Evolutionary conservation across 2,888 invertebrate species (phyloP), one percentile per base, ranked within the genome.

Genomic region (Aphidius colemani): DNA sequence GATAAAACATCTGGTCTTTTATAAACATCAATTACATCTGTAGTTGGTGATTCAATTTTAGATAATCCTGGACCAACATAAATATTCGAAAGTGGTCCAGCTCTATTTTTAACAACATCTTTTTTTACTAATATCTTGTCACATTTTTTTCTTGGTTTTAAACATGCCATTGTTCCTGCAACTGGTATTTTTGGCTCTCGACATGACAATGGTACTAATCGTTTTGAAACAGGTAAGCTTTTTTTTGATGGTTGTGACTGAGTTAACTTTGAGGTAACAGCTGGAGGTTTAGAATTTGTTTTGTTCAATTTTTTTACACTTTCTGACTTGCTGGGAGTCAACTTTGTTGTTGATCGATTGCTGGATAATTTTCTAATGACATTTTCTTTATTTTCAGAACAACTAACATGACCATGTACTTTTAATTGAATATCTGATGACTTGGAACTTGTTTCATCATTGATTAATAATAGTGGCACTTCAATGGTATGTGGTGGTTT

Each of bases 61-160:
- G 53, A 44, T 40, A 41, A 39, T 55, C 72, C 74, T 43, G 75
- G 69, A n/a, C 67, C 71, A 30, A 78, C 61, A 18, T 57, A 70
- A 49, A 70, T 61, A 53, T 67, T 68, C 6, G 70, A 55, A 41
- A 67, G 66, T 7, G 65, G 53, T 30, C 70, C 70, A 6, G 59
- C 39, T n/a, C 66, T 53, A 51, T 75, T 66, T 8, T 68, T 67
- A 18, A 73, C 9, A 10, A 70, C 44, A 43, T 59, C 70, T 48
- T 73, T 76, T 60, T 75, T 73, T 8, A 70, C 68, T 7, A 68
- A 50, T 13, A 43, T n/a, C 10, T 46, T 43, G 10, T 48, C 40
- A 7, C 9, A 7, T 6, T 5, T 11, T 39, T 53, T 50, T 11
- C 18, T 51, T 44, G 30, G n/a, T 40, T 53, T 60, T 44, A 51